Percentiles rank a stretch among this genome's conserved stretches.
Conservation (phyloP, 1,140 invertebrate genomes). For the Procambarus clarkii region DNA sequence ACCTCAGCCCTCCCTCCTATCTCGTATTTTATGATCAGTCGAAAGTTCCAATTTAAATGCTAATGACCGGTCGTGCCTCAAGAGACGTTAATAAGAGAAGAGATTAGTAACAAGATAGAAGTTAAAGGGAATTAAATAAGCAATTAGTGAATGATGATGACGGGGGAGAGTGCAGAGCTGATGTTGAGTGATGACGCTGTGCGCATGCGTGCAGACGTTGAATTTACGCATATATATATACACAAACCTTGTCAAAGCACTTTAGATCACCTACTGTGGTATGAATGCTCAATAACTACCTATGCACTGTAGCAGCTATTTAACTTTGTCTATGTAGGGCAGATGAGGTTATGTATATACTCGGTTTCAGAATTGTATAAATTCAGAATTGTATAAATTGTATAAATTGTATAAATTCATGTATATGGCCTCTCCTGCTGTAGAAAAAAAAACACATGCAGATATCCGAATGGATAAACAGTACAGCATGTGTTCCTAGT, state of each 20-base stretch:
- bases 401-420: too few species aligned
- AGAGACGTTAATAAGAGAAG: constrained; percentile 41
- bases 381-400: too few species aligned
- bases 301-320: too few species aligned
- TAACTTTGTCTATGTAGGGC: too few species aligned
- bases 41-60: constrained; percentile 55
- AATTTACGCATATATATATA: neutral
- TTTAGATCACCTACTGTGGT: too few species aligned
- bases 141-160: neutral
- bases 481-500: too few species aligned
- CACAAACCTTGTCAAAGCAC: neutral
- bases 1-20: neutral
- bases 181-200: neutral
- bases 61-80: constrained; percentile 40
- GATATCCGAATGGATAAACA: too few species aligned
- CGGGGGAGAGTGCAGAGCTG: neutral
- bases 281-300: too few species aligned
- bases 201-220: neutral
- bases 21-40: constrained; percentile 35
- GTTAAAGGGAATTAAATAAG: constrained; percentile 13
- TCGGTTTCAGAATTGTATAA: too few species aligned
- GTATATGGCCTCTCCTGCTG: too few species aligned
- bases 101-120: constrained; percentile 44
- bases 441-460: too few species aligned
- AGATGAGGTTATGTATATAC: too few species aligned